Evolutionary conservation across 2,797 vertebrate genomes (phyloP).

Genomic region (Brachyalestes nurse): DNA sequence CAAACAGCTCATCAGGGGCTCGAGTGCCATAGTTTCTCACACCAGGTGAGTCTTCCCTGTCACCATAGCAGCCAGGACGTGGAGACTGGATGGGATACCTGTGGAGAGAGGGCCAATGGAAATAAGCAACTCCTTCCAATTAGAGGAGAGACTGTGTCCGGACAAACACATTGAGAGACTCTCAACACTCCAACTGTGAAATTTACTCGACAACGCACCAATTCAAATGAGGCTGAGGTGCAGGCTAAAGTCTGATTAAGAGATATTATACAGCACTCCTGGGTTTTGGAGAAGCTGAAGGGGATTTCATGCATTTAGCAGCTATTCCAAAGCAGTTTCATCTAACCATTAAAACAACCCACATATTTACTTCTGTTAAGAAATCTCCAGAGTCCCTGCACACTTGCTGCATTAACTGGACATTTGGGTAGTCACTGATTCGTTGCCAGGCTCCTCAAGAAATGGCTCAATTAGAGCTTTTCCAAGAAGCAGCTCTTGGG

Average conservation of each 20-base stretch:
- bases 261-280: constrained; percentile 64
- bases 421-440: constrained; percentile 67
- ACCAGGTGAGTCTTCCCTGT: constrained; percentile 91
- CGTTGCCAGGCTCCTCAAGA: constrained; percentile 67
- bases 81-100: constrained; percentile 95
- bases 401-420: constrained; percentile 70
- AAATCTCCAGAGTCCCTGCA: constrained; percentile 64
- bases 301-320: constrained; percentile 7
- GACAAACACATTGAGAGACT: constrained; percentile 40
- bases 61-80: constrained; percentile 95
- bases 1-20: constrained; percentile 85
- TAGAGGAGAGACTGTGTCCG: constrained; percentile 7
- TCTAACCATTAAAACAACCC: constrained; percentile 50
- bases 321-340: constrained; percentile 42
- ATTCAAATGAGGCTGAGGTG: constrained; percentile 62
- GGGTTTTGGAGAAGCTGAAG: constrained; percentile 45
- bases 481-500: constrained; percentile 55
- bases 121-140: constrained; percentile 11
- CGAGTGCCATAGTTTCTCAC: constrained; percentile 92
- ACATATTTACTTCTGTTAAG: constrained; percentile 28
- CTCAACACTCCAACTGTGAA: constrained; percentile 57
- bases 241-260: constrained; percentile 69
- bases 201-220: constrained; percentile 70
- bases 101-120: constrained; percentile 45
- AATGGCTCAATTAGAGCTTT: constrained; percentile 73